Conservation (phyloP, 2,113 vertebrate species). For the Bothrops jararaca region DNA sequence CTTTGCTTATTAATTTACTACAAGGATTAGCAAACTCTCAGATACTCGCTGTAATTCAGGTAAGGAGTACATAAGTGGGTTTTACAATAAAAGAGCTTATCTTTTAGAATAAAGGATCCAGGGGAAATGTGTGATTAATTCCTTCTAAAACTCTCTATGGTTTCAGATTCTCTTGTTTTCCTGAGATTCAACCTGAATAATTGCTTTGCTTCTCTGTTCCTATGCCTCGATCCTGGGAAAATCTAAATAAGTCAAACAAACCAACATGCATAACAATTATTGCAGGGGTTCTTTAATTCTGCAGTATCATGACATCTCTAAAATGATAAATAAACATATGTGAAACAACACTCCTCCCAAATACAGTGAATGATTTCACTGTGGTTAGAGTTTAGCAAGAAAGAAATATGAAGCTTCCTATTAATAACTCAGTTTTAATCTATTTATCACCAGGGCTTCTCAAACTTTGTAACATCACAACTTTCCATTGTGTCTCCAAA, state of each 20-base stretch:
- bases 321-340: not conserved
- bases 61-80: constrained; percentile 55
- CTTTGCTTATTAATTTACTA: constrained; percentile 77
- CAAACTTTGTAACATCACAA: not conserved
- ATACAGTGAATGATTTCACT: not conserved
- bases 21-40: constrained; percentile 77
- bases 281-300: not conserved
- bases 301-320: not conserved
- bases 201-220: not conserved
- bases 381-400: not conserved
- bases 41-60: constrained; percentile 79
- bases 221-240: not conserved
- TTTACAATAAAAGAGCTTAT: not conserved
- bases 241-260: not conserved
- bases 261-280: not conserved
- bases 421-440: not conserved
- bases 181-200: not conserved
- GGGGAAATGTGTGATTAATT: not conserved
- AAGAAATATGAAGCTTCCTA: not conserved
- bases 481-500: not conserved
- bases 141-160: not conserved
- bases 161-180: not conserved
- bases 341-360: not conserved
- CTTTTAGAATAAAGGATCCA: not conserved
- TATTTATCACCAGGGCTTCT: not conserved